A percentile compares a stretch with the other conserved stretches of the same genome.
Conservation (phyloP, 1,140 invertebrate genomes). For the Zaprionus gabonicus region DNA sequence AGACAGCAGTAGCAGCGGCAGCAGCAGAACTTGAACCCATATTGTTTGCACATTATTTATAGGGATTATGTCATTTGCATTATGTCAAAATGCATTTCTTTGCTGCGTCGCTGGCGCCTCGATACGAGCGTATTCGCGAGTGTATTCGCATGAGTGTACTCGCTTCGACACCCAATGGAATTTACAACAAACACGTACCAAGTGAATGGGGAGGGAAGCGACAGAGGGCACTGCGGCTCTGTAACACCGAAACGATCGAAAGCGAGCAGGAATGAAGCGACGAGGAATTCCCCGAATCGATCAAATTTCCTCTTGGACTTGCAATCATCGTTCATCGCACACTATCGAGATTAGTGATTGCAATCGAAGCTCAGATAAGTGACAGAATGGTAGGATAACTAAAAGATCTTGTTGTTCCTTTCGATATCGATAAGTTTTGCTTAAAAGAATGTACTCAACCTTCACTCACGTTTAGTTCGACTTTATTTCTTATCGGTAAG, state of each 20-base stretch:
- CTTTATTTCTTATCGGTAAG: too few relatives aligned
- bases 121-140: constrained; percentile 25
- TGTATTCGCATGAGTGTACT: neutral
- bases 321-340: neutral
- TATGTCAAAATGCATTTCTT: constrained; percentile 66
- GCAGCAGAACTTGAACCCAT: constrained; percentile 48
- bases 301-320: neutral
- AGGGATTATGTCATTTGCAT: constrained; percentile 76
- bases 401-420: neutral
- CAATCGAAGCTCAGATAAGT: neutral
- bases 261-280: neutral
- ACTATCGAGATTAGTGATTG: neutral
- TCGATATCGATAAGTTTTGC: neutral
- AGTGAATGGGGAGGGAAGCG: neutral
- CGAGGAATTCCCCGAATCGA: constrained; percentile 2
- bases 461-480: too few relatives aligned
- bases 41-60: constrained; percentile 66
- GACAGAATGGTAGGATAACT: neutral
- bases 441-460: neutral
- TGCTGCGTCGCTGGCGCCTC: constrained; percentile 54
- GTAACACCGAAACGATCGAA: neutral
- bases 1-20: constrained; percentile 10
- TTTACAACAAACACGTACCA: constrained; percentile 12
- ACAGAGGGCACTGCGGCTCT: neutral
- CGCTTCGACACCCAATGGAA: constrained; percentile 22